Evolutionary conservation across 2,797 vertebrate species (phyloP), one percentile per base, ranked within the genome.

Genomic region (Geotrypetes seraphini): DNA sequence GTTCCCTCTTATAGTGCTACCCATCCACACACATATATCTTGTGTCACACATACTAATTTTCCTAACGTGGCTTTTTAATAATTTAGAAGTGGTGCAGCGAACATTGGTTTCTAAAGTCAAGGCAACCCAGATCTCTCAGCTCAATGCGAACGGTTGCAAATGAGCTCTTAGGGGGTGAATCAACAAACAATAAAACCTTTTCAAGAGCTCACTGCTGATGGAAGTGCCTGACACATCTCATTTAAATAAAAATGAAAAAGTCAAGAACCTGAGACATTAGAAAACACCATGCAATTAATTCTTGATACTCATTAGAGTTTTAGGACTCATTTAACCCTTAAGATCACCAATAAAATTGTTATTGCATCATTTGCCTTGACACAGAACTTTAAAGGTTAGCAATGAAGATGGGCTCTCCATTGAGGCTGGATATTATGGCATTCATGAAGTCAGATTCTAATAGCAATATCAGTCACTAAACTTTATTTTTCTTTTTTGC

Each of bases 231-330:
- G 10, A 8, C 2, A 1, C 22, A 23, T 31, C 16, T 42, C n/a
- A 39, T 27, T 60, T 40, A 12, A 38, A 58, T 44, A 29, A 47
- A 16, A 57, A 30, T 28, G 19, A 30, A 51, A 22, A 30, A 22
- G 20, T 18, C 25, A 34, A 39, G 12, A 32, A 28, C 26, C 9
- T 39, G 22, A 50, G 36, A 19, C 5, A 23, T 14, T 3, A 15
- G 31, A 17, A 57, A 10, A 2, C 6, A 12, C 17, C 3, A 7
- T n/a, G 15, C 7, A 36, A 10, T 36, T 19, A 36, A 39, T 43
- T 35, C 17, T 19, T 44, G 21, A 14, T 19, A 11, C 20, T 40
- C 42, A 21, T 19, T 3, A 16, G 15, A 7, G 32, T 35, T 20
- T 10, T 8, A 27, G 12, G 22, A 5, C 19, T 11, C 10, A 31